Percentiles rank a stretch among this genome's conserved stretches.
These are phyloP conservation scores for Bujurquina vittata DNA, from an alignment of 2,113 vertebrate species.

Conservation along the genomic window DNA sequence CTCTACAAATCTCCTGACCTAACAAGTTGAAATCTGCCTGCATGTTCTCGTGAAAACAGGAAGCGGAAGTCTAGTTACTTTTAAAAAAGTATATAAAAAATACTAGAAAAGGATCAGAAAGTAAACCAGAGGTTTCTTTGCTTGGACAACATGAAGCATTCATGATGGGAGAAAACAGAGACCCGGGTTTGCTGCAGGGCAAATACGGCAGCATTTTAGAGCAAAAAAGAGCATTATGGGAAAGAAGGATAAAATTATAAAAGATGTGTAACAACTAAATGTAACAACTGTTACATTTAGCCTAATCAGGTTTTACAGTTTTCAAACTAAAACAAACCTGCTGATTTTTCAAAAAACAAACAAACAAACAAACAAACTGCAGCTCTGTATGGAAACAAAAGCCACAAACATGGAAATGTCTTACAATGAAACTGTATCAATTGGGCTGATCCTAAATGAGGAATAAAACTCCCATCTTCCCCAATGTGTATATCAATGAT, in stretches of 20 bases:
- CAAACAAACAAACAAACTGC: no score
- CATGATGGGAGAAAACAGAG: not conserved
- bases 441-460: not conserved
- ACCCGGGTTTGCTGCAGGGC: not conserved
- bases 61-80: not conserved
- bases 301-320: not conserved
- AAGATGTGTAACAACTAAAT: not conserved
- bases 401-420: not conserved
- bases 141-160: not conserved
- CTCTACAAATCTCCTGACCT: not conserved
- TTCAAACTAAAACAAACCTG: not conserved
- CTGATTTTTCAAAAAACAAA: not conserved
- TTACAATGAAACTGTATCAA: no score
- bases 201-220: not conserved
- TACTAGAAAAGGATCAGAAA: not conserved
- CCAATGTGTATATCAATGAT: not conserved
- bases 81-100: not conserved
- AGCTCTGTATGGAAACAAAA: not conserved
- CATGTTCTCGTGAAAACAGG: no score
- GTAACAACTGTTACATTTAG: not conserved
- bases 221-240: not conserved
- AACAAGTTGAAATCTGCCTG: not conserved
- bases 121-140: not conserved
- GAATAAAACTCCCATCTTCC: not conserved
- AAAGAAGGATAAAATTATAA: not conserved